Percentiles rank a stretch among this genome's conserved stretches.
Conservation (phyloP, 1,140 invertebrate genomes). For the Brachionus sp. region DNA sequence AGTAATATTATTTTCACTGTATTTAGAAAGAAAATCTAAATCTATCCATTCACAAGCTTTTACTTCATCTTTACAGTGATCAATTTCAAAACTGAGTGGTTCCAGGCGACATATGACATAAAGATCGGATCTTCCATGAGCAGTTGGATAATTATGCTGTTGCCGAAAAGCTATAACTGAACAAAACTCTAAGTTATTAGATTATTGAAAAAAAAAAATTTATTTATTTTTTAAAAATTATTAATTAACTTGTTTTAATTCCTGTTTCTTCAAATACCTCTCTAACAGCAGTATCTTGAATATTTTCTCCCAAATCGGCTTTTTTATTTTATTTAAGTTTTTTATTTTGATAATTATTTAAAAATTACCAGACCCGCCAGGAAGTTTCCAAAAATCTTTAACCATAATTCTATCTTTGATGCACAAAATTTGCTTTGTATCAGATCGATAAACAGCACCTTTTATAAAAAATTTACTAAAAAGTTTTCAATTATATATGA, state of each 20-base stretch:
- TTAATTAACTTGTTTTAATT: slow-evolving; percentile 63
- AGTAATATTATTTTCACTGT: slow-evolving; percentile 48
- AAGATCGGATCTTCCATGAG: slow-evolving; percentile 78
- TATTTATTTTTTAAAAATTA: neutral
- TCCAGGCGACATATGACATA: slow-evolving; percentile 73
- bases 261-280: slow-evolving; percentile 88
- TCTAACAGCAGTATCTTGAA: slow-evolving; percentile 68
- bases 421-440: slow-evolving; percentile 23
- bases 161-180: slow-evolving; percentile 71
- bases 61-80: slow-evolving; percentile 72
- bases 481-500: neutral
- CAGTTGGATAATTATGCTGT: slow-evolving; percentile 65
- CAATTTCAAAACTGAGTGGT: slow-evolving; percentile 67
- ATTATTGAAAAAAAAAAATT: neutral
- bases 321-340: neutral
- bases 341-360: neutral
- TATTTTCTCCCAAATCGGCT: slow-evolving; percentile 32
- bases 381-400: slow-evolving; percentile 33
- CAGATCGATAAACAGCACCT: slow-evolving; percentile 14
- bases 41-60: slow-evolving; percentile 73
- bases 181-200: too few relatives aligned
- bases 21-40: slow-evolving; percentile 47
- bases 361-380: neutral
- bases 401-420: slow-evolving; percentile 23
- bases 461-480: neutral